Evolutionary conservation across 1,140 invertebrate genomes (phyloP).

Genomic region (Bombyx mandarina): DNA sequence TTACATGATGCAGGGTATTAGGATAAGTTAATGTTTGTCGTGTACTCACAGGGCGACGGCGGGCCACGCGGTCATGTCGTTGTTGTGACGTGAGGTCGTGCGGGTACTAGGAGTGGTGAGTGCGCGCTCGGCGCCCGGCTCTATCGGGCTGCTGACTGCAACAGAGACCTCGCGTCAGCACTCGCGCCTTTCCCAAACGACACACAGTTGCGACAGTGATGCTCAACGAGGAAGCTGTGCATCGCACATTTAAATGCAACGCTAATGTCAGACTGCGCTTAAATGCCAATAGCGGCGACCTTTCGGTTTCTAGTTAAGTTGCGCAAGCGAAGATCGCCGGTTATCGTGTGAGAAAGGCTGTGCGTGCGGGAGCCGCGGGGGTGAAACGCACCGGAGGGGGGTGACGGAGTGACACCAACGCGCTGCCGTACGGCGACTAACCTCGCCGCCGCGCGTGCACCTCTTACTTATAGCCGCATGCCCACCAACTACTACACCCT

Average conservation of each 20-base stretch:
- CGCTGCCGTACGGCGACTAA: constrained; percentile 61
- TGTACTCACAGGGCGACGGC: constrained; percentile 42
- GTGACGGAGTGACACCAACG: constrained; percentile 40
- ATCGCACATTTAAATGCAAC: constrained; percentile 67
- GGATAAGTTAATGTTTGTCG: neutral
- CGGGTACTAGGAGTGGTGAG: constrained; percentile 12
- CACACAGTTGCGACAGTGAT: constrained; percentile 60
- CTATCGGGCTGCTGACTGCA: constrained; percentile 50
- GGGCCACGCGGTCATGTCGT: constrained; percentile 44
- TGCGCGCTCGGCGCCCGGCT: constrained; percentile 30
- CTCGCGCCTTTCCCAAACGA: constrained; percentile 62
- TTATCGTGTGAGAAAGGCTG: constrained; percentile 56
- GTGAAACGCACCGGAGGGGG: constrained; percentile 42
- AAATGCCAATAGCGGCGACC: constrained; percentile 67
- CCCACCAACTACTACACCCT: constrained; percentile 22
- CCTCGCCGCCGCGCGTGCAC: constrained; percentile 54
- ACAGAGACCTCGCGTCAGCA: constrained; percentile 61
- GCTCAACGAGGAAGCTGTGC: constrained; percentile 61
- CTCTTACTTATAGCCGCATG: constrained; percentile 62
- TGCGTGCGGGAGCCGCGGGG: constrained; percentile 34
- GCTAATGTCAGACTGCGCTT: constrained; percentile 66
- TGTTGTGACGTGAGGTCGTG: constrained; percentile 15
- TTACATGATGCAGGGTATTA: neutral
- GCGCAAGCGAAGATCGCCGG: constrained; percentile 61
- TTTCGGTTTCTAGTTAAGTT: constrained; percentile 59